Evolutionary conservation across 2,797 vertebrate genomes (phyloP).

Genomic region (Acipenser ruthenus): DNA sequence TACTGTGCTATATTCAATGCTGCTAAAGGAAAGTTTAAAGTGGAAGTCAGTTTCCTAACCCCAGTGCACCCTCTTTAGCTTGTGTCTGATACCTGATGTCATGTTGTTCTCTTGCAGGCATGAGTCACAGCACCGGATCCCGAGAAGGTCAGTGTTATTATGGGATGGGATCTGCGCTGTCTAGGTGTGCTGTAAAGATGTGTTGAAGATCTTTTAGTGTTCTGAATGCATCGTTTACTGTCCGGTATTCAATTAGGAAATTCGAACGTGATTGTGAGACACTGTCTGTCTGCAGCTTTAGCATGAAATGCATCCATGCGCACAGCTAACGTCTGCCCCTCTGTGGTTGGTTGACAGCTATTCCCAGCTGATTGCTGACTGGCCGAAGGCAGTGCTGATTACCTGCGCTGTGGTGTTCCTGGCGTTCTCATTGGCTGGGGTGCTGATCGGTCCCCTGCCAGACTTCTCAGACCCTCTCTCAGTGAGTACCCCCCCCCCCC

Average conservation of each 20-base stretch:
- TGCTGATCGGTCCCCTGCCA: constrained; percentile 76
- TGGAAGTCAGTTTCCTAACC: no score
- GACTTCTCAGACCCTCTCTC: constrained; percentile 88
- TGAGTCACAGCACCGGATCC: constrained; percentile 71
- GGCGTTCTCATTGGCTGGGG: constrained; percentile 73
- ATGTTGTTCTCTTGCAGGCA: constrained; percentile 57
- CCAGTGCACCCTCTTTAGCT: no score
- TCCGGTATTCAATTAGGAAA: background rate
- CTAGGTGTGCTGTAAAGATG: no score
- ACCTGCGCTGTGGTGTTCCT: constrained; percentile 62
- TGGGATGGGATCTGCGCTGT: background rate
- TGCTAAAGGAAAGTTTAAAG: no score
- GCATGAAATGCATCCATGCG: no score
- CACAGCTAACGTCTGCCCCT: background rate
- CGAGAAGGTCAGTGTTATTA: constrained; percentile 70
- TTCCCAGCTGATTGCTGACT: constrained; percentile 78
- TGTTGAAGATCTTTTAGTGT: no score
- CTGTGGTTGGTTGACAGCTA: constrained; percentile 64
- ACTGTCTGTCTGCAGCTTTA: constrained; percentile 9
- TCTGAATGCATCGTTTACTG: background rate
- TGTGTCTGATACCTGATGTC: no score
- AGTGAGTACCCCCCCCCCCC: constrained; percentile 55
- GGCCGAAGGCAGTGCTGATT: constrained; percentile 67
- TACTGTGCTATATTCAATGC: no score
- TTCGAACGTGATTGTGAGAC: constrained; percentile 4